A percentile compares a stretch with the other conserved stretches of the same genome.
Evolutionary conservation across 2,888 invertebrate species (phyloP).

Genomic region (Cosmopolites sordidus): DNA sequence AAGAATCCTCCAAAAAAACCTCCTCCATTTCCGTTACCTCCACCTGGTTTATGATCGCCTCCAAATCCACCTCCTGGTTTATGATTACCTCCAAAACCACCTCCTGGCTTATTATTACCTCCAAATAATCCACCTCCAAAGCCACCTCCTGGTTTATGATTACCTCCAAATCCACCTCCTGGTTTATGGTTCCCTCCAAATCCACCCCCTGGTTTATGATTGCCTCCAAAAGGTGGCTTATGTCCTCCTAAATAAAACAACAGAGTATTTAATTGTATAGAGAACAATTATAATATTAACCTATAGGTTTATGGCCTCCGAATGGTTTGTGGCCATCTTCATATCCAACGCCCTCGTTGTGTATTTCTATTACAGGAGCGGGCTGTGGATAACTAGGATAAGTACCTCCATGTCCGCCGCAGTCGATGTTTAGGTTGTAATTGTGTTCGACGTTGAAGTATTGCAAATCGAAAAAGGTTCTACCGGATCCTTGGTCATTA

Average conservation of each 20-base stretch:
- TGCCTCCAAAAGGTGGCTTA: too few relatives aligned
- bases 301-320: conserved; percentile 9
- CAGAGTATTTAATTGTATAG: too few relatives aligned
- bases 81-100: conserved; percentile 12
- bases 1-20: conserved; percentile 13
- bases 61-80: conserved; percentile 15
- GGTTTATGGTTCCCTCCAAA: conserved; percentile 3
- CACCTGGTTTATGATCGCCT: conserved; percentile 21
- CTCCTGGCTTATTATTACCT: conserved; percentile 5
- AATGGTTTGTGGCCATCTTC: conserved; percentile 14
- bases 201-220: conserved; percentile 5
- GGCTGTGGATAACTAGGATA: conserved; percentile 10
- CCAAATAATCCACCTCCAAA: conserved; percentile 18
- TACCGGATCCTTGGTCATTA: conserved; percentile 30
- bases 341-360: not conserved
- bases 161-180: conserved; percentile 5
- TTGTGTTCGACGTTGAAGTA: conserved; percentile 36
- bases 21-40: conserved; percentile 5
- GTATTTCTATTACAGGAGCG: conserved; percentile 8
- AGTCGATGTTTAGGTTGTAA: conserved; percentile 37
- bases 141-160: conserved; percentile 12
- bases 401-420: conserved; percentile 28
- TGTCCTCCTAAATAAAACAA: not conserved
- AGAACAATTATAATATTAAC: too few relatives aligned
- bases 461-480: conserved; percentile 38